Conservation (phyloP, 2,888 invertebrate species). For the Cantharis lateralis region DNA sequence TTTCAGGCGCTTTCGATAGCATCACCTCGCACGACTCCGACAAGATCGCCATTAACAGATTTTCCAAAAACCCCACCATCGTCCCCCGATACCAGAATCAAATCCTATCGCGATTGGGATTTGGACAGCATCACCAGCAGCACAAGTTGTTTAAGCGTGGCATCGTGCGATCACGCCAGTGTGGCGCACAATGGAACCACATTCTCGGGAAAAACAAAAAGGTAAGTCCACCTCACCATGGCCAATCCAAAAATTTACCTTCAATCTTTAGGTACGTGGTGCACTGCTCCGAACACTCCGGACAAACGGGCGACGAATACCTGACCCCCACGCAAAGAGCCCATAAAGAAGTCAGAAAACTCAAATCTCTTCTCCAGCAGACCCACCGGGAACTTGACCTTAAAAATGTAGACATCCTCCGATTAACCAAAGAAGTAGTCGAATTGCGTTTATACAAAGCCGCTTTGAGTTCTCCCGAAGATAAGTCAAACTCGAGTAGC, state of each 20-base stretch:
- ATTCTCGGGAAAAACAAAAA: slow-evolving; percentile 59
- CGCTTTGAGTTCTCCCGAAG: slow-evolving; percentile 77
- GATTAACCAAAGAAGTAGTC: slow-evolving; percentile 68
- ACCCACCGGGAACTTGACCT: slow-evolving; percentile 78
- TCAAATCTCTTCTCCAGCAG: slow-evolving; percentile 72
- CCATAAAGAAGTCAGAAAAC: slow-evolving; percentile 76
- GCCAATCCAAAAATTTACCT: not conserved
- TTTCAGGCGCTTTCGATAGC: slow-evolving; percentile 52
- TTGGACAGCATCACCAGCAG: slow-evolving; percentile 78
- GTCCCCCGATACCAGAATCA: slow-evolving; percentile 38
- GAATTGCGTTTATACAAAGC: slow-evolving; percentile 81
- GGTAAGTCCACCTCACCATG: slow-evolving; percentile 42
- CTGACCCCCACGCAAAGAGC: slow-evolving; percentile 88
- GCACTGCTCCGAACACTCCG: slow-evolving; percentile 81
- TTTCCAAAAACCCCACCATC: slow-evolving; percentile 48
- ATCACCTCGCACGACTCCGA: slow-evolving; percentile 44
- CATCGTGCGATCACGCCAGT: slow-evolving; percentile 81
- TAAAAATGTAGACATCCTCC: slow-evolving; percentile 81
- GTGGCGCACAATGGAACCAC: slow-evolving; percentile 71
- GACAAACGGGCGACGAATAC: slow-evolving; percentile 79
- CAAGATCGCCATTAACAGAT: slow-evolving; percentile 43
- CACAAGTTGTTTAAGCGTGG: slow-evolving; percentile 78
- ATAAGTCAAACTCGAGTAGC: slow-evolving; percentile 66
- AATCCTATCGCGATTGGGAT: slow-evolving; percentile 58
- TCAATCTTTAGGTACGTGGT: slow-evolving; percentile 73